Percentiles rank a stretch among this genome's conserved stretches.
Conservation (phyloP, 1,140 invertebrate genomes). For the Brachionus asplanchnoidis region DNA sequence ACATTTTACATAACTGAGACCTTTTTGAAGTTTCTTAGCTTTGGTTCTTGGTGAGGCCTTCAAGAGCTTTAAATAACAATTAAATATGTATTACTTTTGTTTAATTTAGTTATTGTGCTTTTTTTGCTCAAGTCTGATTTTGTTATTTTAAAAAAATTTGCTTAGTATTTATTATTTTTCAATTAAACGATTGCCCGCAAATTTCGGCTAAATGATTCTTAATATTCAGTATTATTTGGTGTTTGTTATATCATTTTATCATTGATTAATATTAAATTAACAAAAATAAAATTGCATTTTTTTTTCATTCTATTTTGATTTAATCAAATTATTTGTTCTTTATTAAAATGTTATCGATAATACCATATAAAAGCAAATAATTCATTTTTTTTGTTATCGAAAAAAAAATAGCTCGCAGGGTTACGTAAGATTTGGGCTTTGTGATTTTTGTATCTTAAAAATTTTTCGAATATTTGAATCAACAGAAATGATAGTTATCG, state of each 20-base stretch:
- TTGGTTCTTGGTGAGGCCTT: neutral
- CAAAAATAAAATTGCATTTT: neutral
- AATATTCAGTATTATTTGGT: neutral
- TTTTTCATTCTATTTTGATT: neutral
- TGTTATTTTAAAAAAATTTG: neutral
- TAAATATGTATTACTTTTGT: neutral
- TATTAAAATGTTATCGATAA: slow-evolving; percentile 5
- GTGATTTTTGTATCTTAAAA: neutral
- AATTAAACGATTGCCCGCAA: neutral
- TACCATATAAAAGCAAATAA: neutral
- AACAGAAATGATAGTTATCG: neutral
- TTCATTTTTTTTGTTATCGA: neutral
- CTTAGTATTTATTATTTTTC: slow-evolving; percentile 1
- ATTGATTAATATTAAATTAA: neutral
- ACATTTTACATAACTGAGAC: neutral
- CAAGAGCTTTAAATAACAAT: neutral
- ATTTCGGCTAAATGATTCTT: neutral
- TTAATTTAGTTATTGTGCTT: neutral
- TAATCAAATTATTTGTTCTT: neutral
- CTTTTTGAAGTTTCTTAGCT: neutral
- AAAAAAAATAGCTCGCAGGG: neutral
- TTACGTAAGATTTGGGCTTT: neutral
- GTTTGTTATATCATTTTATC: neutral
- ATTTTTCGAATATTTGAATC: neutral
- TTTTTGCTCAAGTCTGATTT: neutral